Percentiles rank a stretch among this genome's conserved stretches.
Evolutionary conservation across 2,888 invertebrate genomes (phyloP).

Genomic region (Hypselothyrea guttata): DNA sequence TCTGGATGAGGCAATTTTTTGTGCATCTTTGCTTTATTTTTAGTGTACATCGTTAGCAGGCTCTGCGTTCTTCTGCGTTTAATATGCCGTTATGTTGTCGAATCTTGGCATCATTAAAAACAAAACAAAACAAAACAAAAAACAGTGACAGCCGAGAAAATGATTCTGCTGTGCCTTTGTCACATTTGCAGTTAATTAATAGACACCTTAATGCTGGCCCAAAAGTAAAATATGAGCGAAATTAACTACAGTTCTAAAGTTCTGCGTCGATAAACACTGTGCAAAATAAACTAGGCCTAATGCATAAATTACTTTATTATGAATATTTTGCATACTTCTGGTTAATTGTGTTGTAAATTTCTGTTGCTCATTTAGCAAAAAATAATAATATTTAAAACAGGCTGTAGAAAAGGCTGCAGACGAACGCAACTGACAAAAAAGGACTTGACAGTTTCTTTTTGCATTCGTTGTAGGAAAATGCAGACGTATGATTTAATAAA

Average conservation of each 20-base stretch:
- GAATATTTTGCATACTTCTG: constrained; percentile 27
- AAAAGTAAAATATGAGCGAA: constrained; percentile 54
- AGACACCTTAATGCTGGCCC: constrained; percentile 48
- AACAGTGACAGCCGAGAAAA: constrained; percentile 15
- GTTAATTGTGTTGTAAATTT: constrained; percentile 57
- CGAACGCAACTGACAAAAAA: no score
- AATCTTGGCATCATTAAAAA: constrained; percentile 70
- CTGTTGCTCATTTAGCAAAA: constrained; percentile 37
- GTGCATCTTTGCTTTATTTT: constrained; percentile 63
- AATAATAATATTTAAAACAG: no score
- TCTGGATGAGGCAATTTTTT: constrained; percentile 47
- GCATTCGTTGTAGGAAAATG: no score
- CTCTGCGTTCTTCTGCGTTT: constrained; percentile 47
- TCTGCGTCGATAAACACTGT: constrained; percentile 7
- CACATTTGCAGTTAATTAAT: constrained; percentile 61
- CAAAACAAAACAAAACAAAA: constrained; percentile 42
- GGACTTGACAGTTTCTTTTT: no score
- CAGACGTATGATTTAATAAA: no score
- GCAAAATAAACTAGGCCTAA: not conserved
- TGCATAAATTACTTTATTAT: constrained; percentile 27
- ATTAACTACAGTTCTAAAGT: constrained; percentile 44
- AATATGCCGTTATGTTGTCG: constrained; percentile 72
- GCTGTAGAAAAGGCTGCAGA: no score
- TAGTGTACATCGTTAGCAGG: constrained; percentile 60
- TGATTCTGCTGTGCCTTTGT: constrained; percentile 45